These are phyloP conservation scores for Melanotaenia parkinsoni DNA, from an alignment of 2,797 vertebrate genomes.

Conservation along the genomic window DNA sequence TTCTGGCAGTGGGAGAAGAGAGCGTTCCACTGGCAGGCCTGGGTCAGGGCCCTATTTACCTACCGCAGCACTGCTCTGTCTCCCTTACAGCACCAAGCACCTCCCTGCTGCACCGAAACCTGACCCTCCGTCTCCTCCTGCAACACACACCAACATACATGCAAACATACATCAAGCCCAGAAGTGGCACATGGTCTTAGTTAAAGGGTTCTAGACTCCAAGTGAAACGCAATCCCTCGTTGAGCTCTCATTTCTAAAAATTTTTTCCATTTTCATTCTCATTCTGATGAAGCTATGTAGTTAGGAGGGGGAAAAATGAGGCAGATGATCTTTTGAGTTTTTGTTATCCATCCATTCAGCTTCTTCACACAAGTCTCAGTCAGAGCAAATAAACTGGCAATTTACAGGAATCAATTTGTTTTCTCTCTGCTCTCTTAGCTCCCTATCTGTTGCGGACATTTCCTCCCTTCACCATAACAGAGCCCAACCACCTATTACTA, in stretches of 20 bases:
- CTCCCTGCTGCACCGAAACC: slow-evolving; percentile 70
- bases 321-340: slow-evolving; percentile 48
- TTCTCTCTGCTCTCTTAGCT: slow-evolving; percentile 66
- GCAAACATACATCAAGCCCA: slow-evolving; percentile 51
- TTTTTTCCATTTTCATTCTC: slow-evolving; percentile 55
- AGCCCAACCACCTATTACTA: slow-evolving; percentile 82
- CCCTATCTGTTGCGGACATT: slow-evolving; percentile 76
- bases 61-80: slow-evolving; percentile 83
- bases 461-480: slow-evolving; percentile 72
- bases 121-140: slow-evolving; percentile 48
- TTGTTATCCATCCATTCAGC: slow-evolving; percentile 44
- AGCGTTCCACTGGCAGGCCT: slow-evolving; percentile 79
- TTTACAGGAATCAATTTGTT: slow-evolving; percentile 76
- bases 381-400: slow-evolving; percentile 55
- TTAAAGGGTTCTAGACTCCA: slow-evolving; percentile 76
- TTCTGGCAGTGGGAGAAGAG: slow-evolving; percentile 75
- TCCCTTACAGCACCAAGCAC: slow-evolving; percentile 63
- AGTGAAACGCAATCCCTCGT: slow-evolving; percentile 77
- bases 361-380: slow-evolving; percentile 45
- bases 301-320: slow-evolving; percentile 34
- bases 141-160: slow-evolving; percentile 40
- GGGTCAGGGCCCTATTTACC: slow-evolving; percentile 85
- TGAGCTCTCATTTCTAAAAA: slow-evolving; percentile 73
- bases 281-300: slow-evolving; percentile 61
- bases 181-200: slow-evolving; percentile 82